A percentile compares a stretch with the other conserved stretches of the same genome.
These are phyloP conservation scores for Chanos chanos DNA, from an alignment of 2,797 vertebrate genomes.

Conservation along the genomic window DNA sequence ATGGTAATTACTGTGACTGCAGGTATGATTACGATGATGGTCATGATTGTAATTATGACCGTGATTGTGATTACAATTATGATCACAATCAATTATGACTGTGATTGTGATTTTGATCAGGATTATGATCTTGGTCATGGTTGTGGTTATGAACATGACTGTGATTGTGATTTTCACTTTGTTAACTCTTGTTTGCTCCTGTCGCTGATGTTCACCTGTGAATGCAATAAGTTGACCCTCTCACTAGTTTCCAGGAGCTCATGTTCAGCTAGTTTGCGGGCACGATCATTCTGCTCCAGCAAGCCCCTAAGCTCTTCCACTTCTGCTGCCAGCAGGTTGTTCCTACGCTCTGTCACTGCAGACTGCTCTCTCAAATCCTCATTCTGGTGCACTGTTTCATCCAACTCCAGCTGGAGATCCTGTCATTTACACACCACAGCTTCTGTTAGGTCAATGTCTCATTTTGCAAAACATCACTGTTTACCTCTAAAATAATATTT, in stretches of 20 bases:
- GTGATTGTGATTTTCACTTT: neutral
- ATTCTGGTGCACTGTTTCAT: conserved; percentile 77
- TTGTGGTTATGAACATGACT: neutral
- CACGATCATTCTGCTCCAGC: conserved; percentile 85
- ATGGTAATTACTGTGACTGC: too few species aligned
- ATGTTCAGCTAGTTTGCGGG: conserved; percentile 85
- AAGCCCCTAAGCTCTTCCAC: conserved; percentile 82
- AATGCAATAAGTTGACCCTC: conserved; percentile 85
- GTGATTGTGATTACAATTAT: too few species aligned
- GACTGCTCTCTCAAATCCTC: conserved; percentile 86
- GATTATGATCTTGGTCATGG: too few species aligned
- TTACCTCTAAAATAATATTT: too few species aligned
- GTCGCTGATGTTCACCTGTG: conserved; percentile 71
- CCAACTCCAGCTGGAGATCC: conserved; percentile 85
- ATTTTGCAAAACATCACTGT: neutral
- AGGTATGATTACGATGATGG: too few species aligned
- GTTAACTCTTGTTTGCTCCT: neutral
- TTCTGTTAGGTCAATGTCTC: neutral
- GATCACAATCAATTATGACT: too few species aligned
- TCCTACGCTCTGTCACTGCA: conserved; percentile 80
- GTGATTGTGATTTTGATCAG: too few species aligned
- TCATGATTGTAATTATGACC: too few species aligned
- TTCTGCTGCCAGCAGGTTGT: conserved; percentile 78
- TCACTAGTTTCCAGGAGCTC: conserved; percentile 85
- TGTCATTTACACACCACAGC: conserved; percentile 39